Evolutionary conservation across 2,797 vertebrate species (phyloP).

Genomic region (Brachymystax lenok): DNA sequence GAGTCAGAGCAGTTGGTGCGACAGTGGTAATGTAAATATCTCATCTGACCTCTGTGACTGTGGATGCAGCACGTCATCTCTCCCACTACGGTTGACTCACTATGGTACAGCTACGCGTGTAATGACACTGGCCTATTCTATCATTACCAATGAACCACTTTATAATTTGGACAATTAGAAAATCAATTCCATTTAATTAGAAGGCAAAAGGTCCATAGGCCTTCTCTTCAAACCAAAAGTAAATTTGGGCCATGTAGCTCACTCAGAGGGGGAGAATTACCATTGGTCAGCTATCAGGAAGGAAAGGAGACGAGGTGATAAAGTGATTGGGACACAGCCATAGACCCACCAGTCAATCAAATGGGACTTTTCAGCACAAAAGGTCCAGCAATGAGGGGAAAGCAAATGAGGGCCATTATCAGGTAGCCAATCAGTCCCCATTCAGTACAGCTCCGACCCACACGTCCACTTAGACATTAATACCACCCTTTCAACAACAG

Average conservation of each 20-base stretch:
- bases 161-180: too few relatives aligned
- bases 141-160: neutral
- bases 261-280: too few relatives aligned
- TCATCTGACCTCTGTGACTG: neutral
- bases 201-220: too few relatives aligned
- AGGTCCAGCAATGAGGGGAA: conserved; percentile 20
- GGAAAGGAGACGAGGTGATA: conserved; percentile 17
- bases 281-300: neutral
- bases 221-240: too few relatives aligned
- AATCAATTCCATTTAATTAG: too few relatives aligned
- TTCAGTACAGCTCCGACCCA: conserved; percentile 22
- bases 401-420: conserved; percentile 9
- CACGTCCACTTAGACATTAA: neutral
- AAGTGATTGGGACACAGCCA: conserved; percentile 17
- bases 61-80: neutral
- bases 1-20: neutral
- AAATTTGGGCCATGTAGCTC: too few relatives aligned
- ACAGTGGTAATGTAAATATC: neutral
- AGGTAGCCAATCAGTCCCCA: conserved; percentile 49
- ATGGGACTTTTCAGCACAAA: conserved; percentile 18
- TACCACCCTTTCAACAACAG: neutral
- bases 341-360: conserved; percentile 35
- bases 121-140: neutral
- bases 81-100: neutral
- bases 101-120: neutral